Conservation (phyloP, 2,888 invertebrate species). For the Melipona beecheii region DNA sequence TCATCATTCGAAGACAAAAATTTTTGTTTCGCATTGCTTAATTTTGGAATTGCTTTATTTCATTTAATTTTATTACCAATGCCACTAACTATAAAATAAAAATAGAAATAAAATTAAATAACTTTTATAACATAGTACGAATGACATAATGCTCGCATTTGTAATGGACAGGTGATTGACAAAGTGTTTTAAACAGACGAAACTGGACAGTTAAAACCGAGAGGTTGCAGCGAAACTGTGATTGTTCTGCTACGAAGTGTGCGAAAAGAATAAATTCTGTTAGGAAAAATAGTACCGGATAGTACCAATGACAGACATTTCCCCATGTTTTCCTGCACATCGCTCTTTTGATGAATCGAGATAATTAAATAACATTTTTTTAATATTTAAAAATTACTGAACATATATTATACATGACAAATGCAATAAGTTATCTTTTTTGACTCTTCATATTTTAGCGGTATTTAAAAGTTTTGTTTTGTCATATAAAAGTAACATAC, state of each 20-base stretch:
- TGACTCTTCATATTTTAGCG: too few species aligned
- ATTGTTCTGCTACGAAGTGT: slow-evolving; percentile 10
- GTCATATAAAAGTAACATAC: too few species aligned
- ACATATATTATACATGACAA: not conserved
- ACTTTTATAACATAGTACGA: too few species aligned
- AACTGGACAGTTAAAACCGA: slow-evolving; percentile 8
- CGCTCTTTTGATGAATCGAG: not conserved
- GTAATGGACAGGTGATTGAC: slow-evolving; percentile 50
- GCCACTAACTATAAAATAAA: too few species aligned
- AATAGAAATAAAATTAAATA: too few species aligned
- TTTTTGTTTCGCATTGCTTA: too few species aligned
- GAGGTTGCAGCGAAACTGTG: slow-evolving; percentile 20
- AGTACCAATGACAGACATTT: not conserved
- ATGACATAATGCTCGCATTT: slow-evolving; percentile 15
- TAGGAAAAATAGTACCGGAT: not conserved
- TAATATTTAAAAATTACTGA: not conserved
- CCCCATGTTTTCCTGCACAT: not conserved
- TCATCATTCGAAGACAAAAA: too few species aligned
- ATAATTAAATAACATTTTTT: not conserved
- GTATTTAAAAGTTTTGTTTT: too few species aligned
- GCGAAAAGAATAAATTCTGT: not conserved
- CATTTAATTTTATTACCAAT: too few species aligned
- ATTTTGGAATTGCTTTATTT: too few species aligned
- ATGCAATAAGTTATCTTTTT: not conserved
- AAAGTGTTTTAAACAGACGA: slow-evolving; percentile 26